phyloP scores from a whole-genome alignment of 2,888 invertebrate genomes.

The Catocala sponsa region DNA sequence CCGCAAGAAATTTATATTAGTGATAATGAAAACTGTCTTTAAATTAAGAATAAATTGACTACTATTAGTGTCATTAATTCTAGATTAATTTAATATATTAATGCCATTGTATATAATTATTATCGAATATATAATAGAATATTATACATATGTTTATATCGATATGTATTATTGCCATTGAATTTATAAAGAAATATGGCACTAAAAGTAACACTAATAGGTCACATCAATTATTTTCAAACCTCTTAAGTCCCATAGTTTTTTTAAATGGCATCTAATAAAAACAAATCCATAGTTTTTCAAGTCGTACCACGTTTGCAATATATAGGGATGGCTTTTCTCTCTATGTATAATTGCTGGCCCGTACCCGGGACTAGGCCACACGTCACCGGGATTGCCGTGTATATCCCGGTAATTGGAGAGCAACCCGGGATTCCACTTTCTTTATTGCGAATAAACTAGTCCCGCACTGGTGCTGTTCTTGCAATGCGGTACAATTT shows the following conservation, averaged over 20 bases:
- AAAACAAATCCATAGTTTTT: too few relatives aligned
- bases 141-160: too few relatives aligned
- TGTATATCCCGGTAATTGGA: constrained; percentile 88
- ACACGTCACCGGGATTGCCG: constrained; percentile 85
- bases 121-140: too few relatives aligned
- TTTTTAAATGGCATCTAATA: constrained; percentile 35
- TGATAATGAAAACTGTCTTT: constrained; percentile 23
- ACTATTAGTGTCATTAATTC: constrained; percentile 22
- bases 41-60: constrained; percentile 28
- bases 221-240: neutral
- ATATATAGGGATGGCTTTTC: constrained; percentile 68
- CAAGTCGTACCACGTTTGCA: constrained; percentile 57
- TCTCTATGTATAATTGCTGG: constrained; percentile 82
- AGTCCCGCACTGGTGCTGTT: constrained; percentile 81
- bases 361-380: constrained; percentile 71
- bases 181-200: neutral
- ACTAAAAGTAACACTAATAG: neutral
- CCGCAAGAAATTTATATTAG: constrained; percentile 21
- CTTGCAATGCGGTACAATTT: constrained; percentile 60
- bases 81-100: constrained; percentile 1
- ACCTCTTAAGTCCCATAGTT: neutral
- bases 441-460: constrained; percentile 88
- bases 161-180: too few relatives aligned
- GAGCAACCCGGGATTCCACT: constrained; percentile 86
- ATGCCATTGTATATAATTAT: neutral